A percentile compares a stretch with the other conserved stretches of the same genome.
These are phyloP conservation scores for Danio albolineatus DNA, from an alignment of 2,797 vertebrate species.

Conservation along the genomic window DNA sequence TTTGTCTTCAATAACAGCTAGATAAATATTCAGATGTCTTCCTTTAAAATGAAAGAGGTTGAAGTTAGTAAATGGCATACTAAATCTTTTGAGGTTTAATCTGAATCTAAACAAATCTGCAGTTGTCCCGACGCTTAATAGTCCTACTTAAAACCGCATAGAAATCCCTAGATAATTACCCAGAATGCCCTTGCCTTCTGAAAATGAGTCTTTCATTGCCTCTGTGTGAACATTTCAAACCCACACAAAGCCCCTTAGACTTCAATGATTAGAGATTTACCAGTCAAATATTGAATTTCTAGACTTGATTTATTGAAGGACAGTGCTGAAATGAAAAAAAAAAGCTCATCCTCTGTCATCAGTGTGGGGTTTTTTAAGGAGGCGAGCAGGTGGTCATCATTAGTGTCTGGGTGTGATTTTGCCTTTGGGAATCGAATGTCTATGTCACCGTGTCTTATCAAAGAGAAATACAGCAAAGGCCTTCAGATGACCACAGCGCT, in stretches of 20 bases:
- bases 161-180: background rate
- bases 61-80: no score
- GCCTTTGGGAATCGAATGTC: slow-evolving; percentile 16
- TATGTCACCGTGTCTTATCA: slow-evolving; percentile 17
- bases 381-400: slow-evolving; percentile 26
- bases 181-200: background rate
- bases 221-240: background rate
- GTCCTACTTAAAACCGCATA: background rate
- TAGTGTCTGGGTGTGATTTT: slow-evolving; percentile 14
- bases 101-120: background rate
- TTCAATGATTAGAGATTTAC: background rate
- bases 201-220: background rate
- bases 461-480: slow-evolving; percentile 4
- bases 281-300: background rate
- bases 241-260: background rate
- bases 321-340: background rate
- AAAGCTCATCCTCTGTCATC: slow-evolving; percentile 6
- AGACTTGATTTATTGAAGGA: background rate
- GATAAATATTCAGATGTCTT: no score
- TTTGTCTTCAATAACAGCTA: no score
- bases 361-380: background rate
- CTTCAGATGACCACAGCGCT: slow-evolving; percentile 16
- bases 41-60: no score
- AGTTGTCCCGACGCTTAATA: background rate
- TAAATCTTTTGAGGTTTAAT: background rate